Percentiles rank a stretch among this genome's conserved stretches.
Evolutionary conservation across 2,113 vertebrate species (phyloP).

Genomic region (Mormyrus iriodes): DNA sequence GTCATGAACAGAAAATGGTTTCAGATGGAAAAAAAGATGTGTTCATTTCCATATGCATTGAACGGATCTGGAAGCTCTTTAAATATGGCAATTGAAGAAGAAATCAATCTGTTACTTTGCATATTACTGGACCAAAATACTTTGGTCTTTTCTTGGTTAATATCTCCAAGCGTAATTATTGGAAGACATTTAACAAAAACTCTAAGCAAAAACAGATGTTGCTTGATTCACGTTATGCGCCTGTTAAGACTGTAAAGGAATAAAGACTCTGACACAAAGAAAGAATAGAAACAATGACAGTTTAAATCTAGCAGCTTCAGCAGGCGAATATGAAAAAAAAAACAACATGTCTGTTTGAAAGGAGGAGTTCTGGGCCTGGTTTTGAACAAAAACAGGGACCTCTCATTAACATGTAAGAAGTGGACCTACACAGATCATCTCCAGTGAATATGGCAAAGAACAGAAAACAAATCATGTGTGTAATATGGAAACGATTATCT

Average conservation of each 20-base stretch:
- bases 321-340: not conserved
- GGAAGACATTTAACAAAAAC: not conserved
- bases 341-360: not conserved
- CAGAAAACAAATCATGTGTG: not conserved
- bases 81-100: not conserved
- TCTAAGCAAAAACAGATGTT: slow-evolving; percentile 8
- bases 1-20: not conserved
- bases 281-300: not conserved
- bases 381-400: not conserved
- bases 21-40: not conserved
- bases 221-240: not conserved
- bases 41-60: not conserved
- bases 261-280: not conserved
- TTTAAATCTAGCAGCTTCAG: not conserved
- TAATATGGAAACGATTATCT: not conserved
- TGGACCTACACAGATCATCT: not conserved
- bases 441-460: not conserved
- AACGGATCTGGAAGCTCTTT: not conserved
- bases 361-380: not conserved
- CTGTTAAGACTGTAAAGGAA: not conserved
- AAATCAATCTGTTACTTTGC: not conserved
- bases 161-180: not conserved
- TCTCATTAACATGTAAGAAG: not conserved
- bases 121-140: not conserved
- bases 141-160: not conserved